Conservation (phyloP, 2,888 invertebrate species). For the Electrophaes corylata region DNA sequence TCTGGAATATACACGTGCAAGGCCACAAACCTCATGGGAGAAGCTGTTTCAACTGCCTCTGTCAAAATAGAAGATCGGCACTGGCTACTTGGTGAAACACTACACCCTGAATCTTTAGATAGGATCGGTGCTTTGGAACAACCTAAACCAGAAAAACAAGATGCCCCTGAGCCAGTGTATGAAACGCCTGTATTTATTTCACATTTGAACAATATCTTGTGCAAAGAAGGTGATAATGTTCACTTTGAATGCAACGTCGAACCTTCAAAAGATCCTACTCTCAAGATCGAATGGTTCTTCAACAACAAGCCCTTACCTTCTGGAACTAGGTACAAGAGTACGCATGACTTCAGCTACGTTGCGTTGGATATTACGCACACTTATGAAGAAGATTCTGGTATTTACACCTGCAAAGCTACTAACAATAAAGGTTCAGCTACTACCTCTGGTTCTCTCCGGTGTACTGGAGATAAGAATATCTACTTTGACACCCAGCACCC, state of each 20-base stretch:
- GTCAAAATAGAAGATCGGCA: slow-evolving; percentile 95
- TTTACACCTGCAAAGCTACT: slow-evolving; percentile 95
- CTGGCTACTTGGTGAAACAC: slow-evolving; percentile 93
- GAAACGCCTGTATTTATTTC: slow-evolving; percentile 95
- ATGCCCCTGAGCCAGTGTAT: slow-evolving; percentile 90
- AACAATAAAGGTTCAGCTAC: slow-evolving; percentile 95
- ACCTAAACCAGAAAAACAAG: slow-evolving; percentile 87
- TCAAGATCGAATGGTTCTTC: slow-evolving; percentile 97
- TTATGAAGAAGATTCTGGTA: slow-evolving; percentile 96
- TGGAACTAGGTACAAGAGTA: slow-evolving; percentile 95
- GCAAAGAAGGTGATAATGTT: slow-evolving; percentile 93
- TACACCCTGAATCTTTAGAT: slow-evolving; percentile 95
- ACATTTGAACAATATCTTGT: slow-evolving; percentile 95
- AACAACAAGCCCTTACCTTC: slow-evolving; percentile 95
- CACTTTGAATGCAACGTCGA: slow-evolving; percentile 97
- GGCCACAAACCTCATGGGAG: slow-evolving; percentile 96
- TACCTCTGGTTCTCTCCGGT: slow-evolving; percentile 94
- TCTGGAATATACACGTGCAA: slow-evolving; percentile 98
- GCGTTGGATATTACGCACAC: slow-evolving; percentile 94
- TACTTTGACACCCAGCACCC: slow-evolving; percentile 97
- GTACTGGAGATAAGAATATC: slow-evolving; percentile 91
- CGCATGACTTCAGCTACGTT: slow-evolving; percentile 98
- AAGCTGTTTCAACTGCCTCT: slow-evolving; percentile 96
- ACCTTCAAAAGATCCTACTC: slow-evolving; percentile 95
- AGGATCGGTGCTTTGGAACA: slow-evolving; percentile 94